A percentile compares a stretch with the other conserved stretches of the same genome.
Conservation (phyloP, 2,888 invertebrate species). For the Marasmarcha lunaedactyla region DNA sequence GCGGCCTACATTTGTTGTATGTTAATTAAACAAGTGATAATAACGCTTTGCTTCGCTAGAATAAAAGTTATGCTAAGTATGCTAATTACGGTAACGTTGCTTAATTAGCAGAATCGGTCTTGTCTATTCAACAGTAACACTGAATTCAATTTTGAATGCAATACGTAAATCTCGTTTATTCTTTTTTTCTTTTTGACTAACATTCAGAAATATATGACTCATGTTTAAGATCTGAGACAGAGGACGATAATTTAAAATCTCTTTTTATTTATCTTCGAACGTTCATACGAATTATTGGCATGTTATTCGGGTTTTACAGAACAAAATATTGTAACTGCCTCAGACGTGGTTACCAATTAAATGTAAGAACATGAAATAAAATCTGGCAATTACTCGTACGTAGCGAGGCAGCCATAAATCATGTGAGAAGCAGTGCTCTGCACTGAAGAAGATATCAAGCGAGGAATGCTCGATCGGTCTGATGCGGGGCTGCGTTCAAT, state of each 20-base stretch:
- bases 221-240: background rate
- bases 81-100: slow-evolving; percentile 27
- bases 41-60: slow-evolving; percentile 1
- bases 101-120: slow-evolving; percentile 24
- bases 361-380: slow-evolving; percentile 21
- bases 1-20: slow-evolving; percentile 4
- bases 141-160: no score
- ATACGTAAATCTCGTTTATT: no score
- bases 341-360: slow-evolving; percentile 10
- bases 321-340: slow-evolving; percentile 8
- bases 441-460: slow-evolving; percentile 55
- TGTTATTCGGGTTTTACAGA: no score
- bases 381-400: slow-evolving; percentile 29
- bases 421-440: slow-evolving; percentile 47
- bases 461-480: slow-evolving; percentile 55
- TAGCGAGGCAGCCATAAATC: slow-evolving; percentile 36
- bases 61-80: slow-evolving; percentile 23
- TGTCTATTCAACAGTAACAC: background rate
- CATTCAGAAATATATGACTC: no score
- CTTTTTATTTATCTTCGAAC: no score
- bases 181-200: no score
- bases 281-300: no score
- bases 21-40: no score
- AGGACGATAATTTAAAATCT: no score
- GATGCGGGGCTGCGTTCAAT: slow-evolving; percentile 48